These are phyloP conservation scores for Oncorhynchus kisutch DNA, from an alignment of 2,113 vertebrate species.

Conservation along the genomic window DNA sequence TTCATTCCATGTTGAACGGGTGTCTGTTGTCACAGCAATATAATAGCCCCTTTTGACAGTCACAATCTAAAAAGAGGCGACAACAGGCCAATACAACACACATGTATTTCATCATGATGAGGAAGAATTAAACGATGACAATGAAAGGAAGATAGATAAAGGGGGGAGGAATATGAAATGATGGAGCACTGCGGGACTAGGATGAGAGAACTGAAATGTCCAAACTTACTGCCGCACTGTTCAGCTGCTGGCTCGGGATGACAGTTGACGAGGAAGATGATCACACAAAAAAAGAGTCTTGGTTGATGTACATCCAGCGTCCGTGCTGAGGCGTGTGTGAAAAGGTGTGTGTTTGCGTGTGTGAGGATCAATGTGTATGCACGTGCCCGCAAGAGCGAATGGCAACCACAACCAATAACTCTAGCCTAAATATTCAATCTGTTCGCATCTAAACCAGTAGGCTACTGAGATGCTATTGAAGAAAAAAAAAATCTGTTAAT, in stretches of 20 bases:
- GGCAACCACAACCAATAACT: neutral
- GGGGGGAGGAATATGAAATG: neutral
- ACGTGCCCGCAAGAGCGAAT: neutral
- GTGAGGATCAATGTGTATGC: neutral
- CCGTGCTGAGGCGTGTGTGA: slow-evolving; percentile 17
- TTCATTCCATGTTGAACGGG: neutral
- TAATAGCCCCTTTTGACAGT: too few relatives aligned
- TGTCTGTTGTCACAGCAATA: too few relatives aligned
- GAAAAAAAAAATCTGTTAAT: neutral
- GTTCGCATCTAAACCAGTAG: neutral
- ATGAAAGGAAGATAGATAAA: neutral
- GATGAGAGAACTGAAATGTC: neutral
- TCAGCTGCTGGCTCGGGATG: slow-evolving; percentile 13
- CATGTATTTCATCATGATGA: too few relatives aligned
- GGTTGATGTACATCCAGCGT: slow-evolving; percentile 15
- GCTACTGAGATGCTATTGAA: neutral
- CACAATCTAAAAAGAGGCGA: too few relatives aligned
- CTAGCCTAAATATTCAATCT: neutral
- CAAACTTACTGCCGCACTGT: slow-evolving; percentile 34
- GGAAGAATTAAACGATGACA: neutral
- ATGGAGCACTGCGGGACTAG: slow-evolving; percentile 20
- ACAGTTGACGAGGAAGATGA: slow-evolving; percentile 3
- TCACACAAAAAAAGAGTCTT: slow-evolving; percentile 13
- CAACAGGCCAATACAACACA: too few relatives aligned
- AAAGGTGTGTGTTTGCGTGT: slow-evolving; percentile 14